A percentile compares a stretch with the other conserved stretches of the same genome.
These are phyloP conservation scores for Cancer borealis DNA, from an alignment of 2,888 invertebrate genomes.

Conservation along the genomic window DNA sequence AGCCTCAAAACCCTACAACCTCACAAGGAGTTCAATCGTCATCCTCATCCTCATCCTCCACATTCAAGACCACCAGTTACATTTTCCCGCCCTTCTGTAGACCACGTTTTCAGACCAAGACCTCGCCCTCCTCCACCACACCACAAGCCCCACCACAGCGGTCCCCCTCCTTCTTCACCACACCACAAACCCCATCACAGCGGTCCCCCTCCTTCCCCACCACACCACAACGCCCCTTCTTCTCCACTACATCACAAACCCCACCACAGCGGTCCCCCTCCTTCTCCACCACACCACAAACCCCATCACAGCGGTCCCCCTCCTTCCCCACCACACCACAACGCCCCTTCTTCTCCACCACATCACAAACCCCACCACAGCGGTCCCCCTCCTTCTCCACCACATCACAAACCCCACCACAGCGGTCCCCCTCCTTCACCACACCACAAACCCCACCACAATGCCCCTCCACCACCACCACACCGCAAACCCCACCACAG, in stretches of 20 bases:
- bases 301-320: background rate
- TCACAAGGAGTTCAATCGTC: background rate
- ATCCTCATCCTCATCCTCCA: background rate
- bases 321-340: background rate
- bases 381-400: background rate
- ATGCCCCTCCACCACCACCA: background rate
- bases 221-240: background rate
- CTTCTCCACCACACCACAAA: background rate
- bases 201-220: background rate
- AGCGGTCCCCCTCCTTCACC: background rate
- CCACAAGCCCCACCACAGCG: background rate
- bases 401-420: background rate
- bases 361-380: background rate
- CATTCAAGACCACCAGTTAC: background rate
- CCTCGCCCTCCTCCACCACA: conserved; percentile 2
- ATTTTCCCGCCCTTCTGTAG: background rate
- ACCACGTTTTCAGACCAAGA: background rate
- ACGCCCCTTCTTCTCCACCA: no score
- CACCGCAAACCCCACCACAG: background rate
- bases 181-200: background rate
- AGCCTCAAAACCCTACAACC: background rate
- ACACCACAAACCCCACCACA: background rate
- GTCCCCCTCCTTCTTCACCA: background rate
- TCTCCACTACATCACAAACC: background rate
- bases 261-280: background rate